Conservation (phyloP, 2,888 invertebrate species). For the Scrobipalpa atriplicella region DNA sequence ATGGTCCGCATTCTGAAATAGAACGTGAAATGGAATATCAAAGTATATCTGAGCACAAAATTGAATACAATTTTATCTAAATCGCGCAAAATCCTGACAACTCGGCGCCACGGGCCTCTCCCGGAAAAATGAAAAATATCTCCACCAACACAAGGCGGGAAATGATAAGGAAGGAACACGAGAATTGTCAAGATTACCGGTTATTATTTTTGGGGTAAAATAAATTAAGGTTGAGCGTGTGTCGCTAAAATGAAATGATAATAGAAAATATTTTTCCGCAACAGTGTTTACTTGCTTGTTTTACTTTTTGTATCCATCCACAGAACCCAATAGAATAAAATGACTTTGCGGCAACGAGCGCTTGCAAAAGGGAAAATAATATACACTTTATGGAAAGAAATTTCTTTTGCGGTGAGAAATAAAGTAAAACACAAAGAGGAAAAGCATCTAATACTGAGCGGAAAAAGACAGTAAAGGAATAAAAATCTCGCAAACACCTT, state of each 20-base stretch:
- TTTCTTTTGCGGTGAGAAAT: slow-evolving; percentile 18
- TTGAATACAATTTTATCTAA: slow-evolving; percentile 49
- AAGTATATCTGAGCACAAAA: slow-evolving; percentile 38
- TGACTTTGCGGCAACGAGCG: slow-evolving; percentile 31
- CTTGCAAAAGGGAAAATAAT: slow-evolving; percentile 9
- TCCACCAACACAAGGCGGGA: slow-evolving; percentile 29
- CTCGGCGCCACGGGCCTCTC: slow-evolving; percentile 42
- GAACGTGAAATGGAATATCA: slow-evolving; percentile 24
- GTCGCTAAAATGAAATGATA: slow-evolving; percentile 41
- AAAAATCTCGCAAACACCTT: slow-evolving; percentile 23
- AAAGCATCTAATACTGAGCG: slow-evolving; percentile 33
- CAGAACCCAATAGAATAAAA: slow-evolving; percentile 21
- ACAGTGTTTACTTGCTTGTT: slow-evolving; percentile 22
- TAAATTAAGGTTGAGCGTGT: slow-evolving; percentile 42
- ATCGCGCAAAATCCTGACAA: slow-evolving; percentile 50
- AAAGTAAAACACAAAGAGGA: slow-evolving; percentile 31
- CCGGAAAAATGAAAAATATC: slow-evolving; percentile 43
- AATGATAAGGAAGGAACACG: slow-evolving; percentile 33
- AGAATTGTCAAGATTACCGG: slow-evolving; percentile 48
- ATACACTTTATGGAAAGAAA: slow-evolving; percentile 1
- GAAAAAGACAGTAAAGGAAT: slow-evolving; percentile 28
- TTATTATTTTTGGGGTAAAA: slow-evolving; percentile 48
- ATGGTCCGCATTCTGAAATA: not conserved
- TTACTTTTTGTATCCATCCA: slow-evolving; percentile 2
- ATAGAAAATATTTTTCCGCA: slow-evolving; percentile 35